A percentile compares a stretch with the other conserved stretches of the same genome.
Conservation (phyloP, 2,888 invertebrate species). For the Syrista parreyssii region DNA sequence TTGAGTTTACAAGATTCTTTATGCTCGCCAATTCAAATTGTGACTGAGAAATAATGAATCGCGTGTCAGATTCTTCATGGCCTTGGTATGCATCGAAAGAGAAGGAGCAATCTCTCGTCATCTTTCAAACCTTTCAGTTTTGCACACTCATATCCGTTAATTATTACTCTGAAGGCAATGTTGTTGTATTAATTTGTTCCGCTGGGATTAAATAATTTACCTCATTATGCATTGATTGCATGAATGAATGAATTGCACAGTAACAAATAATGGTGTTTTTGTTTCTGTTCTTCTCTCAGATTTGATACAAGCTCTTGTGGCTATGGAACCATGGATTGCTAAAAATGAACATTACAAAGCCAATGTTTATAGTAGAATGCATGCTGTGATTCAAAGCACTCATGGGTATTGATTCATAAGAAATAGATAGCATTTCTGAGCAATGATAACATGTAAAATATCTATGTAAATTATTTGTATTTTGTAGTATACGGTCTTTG, state of each 20-base stretch:
- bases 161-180: background rate
- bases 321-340: constrained; percentile 59
- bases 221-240: background rate
- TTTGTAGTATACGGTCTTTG: constrained; percentile 69
- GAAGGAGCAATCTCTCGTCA: background rate
- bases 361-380: constrained; percentile 50
- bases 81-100: background rate
- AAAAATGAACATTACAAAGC: constrained; percentile 46
- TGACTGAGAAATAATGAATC: background rate
- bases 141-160: background rate
- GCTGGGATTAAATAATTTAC: background rate
- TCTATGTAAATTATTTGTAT: constrained; percentile 7
- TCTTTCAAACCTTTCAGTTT: background rate
- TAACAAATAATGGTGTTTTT: constrained; percentile 4
- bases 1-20: background rate
- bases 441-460: constrained; percentile 6
- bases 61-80: background rate
- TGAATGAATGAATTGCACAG: background rate
- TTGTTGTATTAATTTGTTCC: background rate
- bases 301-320: constrained; percentile 58
- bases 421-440: background rate
- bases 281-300: constrained; percentile 48
- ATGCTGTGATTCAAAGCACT: constrained; percentile 53
- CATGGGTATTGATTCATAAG: constrained; percentile 45
- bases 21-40: background rate